phyloP scores from a whole-genome alignment of 2,113 vertebrate genomes.

The Paraplagusia blochii region DNA sequence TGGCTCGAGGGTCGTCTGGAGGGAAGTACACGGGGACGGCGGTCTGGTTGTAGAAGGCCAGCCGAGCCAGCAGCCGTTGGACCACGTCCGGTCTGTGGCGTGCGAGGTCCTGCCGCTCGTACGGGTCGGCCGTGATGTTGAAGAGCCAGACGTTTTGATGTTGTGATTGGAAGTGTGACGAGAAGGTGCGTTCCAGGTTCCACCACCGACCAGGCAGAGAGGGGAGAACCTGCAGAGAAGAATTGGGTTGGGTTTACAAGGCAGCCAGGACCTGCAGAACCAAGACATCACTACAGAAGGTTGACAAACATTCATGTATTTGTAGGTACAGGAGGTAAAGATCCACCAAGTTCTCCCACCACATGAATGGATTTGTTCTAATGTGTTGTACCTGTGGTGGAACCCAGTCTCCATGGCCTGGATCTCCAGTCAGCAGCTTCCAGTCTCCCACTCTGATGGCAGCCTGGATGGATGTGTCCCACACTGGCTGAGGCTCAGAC shows the following conservation, averaged over 20 bases:
- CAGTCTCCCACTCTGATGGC: conserved; percentile 91
- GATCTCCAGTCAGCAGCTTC: conserved; percentile 93
- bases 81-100: conserved; percentile 83
- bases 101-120: conserved; percentile 83
- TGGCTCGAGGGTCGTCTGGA: conserved; percentile 85
- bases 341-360: too few species aligned
- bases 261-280: too few species aligned
- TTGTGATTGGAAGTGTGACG: conserved; percentile 17
- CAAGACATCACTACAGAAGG: too few species aligned
- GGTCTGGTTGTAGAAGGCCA: conserved; percentile 84
- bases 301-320: too few species aligned
- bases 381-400: conserved; percentile 87
- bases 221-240: conserved; percentile 78
- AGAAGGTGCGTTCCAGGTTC: conserved; percentile 84
- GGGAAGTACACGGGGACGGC: conserved; percentile 90
- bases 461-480: conserved; percentile 89
- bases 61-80: conserved; percentile 77
- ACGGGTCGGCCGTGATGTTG: conserved; percentile 92
- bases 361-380: background rate
- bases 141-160: conserved; percentile 86
- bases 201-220: conserved; percentile 90
- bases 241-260: too few species aligned
- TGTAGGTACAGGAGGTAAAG: too few species aligned
- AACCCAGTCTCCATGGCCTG: conserved; percentile 93
- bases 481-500: conserved; percentile 68